These are phyloP conservation scores for Antedon mediterranea DNA, from an alignment of 53 echinoderm and acorn worm genomes.

Conservation along the genomic window DNA sequence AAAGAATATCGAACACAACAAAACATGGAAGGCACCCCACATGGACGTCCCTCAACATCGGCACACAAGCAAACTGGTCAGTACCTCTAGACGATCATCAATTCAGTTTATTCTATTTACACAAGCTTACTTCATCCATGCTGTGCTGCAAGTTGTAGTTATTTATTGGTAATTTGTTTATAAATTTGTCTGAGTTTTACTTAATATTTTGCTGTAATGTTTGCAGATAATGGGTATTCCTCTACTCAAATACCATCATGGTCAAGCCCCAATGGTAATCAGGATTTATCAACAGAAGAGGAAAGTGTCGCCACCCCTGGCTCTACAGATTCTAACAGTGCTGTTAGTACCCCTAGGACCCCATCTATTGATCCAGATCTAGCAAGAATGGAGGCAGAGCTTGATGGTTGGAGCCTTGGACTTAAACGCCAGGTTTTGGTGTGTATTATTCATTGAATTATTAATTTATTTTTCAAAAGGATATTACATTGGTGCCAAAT, in stretches of 20 bases:
- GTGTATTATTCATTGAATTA: not conserved
- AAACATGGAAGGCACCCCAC: not conserved
- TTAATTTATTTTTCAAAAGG: constrained; percentile 2
- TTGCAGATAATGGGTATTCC: not conserved
- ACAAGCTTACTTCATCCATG: too few relatives aligned
- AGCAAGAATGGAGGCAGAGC: constrained; percentile 75
- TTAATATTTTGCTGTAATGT: too few relatives aligned
- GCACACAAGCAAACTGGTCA: not conserved
- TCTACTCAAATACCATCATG: not conserved
- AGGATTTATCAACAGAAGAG: constrained; percentile 29
- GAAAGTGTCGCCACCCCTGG: not conserved
- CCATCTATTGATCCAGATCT: constrained; percentile 77
- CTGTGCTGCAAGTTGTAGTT: too few relatives aligned
- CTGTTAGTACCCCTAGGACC: constrained; percentile 12
- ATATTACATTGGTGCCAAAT: too few relatives aligned
- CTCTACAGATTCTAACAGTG: not conserved
- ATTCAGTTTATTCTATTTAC: too few relatives aligned
- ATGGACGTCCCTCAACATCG: not conserved
- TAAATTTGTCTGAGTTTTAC: too few relatives aligned
- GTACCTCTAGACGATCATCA: not conserved
- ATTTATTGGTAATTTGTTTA: too few relatives aligned
- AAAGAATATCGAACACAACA: not conserved
- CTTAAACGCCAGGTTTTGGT: constrained; percentile 79
- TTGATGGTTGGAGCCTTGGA: constrained; percentile 87
- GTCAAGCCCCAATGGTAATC: not conserved